phyloP scores from a whole-genome alignment of 2,113 vertebrate species.

The Leptocoma aspasia region DNA sequence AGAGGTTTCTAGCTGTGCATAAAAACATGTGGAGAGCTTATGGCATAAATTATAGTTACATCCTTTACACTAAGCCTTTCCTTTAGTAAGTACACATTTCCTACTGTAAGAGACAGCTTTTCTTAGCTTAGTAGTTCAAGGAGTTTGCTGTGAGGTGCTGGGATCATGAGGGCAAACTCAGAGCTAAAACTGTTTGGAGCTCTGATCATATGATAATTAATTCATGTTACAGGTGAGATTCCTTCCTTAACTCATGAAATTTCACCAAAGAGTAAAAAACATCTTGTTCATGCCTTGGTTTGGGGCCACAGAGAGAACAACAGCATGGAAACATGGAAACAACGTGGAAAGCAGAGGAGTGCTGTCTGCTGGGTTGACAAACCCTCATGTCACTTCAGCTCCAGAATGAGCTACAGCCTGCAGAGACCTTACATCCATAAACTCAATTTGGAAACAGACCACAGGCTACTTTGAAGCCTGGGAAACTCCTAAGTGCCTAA shows the following conservation, averaged over 20 bases:
- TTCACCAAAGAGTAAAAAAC: background rate
- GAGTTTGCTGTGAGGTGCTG: background rate
- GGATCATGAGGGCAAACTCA: background rate
- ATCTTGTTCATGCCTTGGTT: background rate
- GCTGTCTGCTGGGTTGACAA: background rate
- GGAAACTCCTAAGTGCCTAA: background rate
- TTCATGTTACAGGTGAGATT: background rate
- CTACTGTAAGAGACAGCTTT: background rate
- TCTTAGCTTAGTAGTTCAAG: background rate
- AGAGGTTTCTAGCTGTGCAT: background rate
- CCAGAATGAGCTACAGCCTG: background rate
- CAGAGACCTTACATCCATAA: background rate
- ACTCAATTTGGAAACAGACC: background rate
- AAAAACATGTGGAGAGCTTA: slow-evolving; percentile 7
- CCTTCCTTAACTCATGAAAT: background rate
- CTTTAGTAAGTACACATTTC: background rate
- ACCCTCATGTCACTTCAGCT: accelerated
- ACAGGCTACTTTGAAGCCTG: background rate
- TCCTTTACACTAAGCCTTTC: background rate
- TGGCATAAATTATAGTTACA: slow-evolving; percentile 3
- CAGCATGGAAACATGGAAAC: too few relatives aligned
- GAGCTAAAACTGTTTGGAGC: background rate
- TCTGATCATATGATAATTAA: background rate
- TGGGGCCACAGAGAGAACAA: background rate
- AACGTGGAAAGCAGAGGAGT: background rate